Evolutionary conservation across 2,797 vertebrate species (phyloP).

Genomic region (Liasis olivaceus): DNA sequence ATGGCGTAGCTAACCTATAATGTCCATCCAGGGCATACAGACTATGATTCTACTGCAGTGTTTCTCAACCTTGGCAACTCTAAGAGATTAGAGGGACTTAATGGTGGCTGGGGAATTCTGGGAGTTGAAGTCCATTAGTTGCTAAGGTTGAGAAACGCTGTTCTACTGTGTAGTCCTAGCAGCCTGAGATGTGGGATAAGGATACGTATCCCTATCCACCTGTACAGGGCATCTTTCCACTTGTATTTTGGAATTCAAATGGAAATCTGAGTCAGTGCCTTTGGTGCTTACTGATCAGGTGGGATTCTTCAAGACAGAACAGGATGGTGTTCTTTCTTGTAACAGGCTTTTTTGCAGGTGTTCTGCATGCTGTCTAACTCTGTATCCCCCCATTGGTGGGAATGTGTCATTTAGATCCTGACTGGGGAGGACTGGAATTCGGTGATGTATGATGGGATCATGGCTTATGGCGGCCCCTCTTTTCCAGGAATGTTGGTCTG

Average conservation of each 20-base stretch:
- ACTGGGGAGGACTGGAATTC: constrained; percentile 99
- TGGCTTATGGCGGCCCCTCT: constrained; percentile 97
- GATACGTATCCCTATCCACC: not conserved
- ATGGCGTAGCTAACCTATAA: not conserved
- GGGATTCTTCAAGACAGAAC: constrained; percentile 32
- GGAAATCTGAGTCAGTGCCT: not conserved
- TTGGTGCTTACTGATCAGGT: not conserved
- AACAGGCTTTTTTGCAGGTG: constrained; percentile 58
- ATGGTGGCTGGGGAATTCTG: too few species aligned
- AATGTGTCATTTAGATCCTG: constrained; percentile 90
- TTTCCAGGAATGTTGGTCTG: constrained; percentile 99
- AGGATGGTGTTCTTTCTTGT: constrained; percentile 41
- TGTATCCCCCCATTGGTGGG: constrained; percentile 79
- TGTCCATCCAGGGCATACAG: not conserved
- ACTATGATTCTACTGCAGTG: not conserved
- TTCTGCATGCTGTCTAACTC: constrained; percentile 76
- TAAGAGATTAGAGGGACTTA: too few species aligned
- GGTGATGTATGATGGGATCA: constrained; percentile 99
- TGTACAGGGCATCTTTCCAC: not conserved
- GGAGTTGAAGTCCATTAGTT: too few species aligned
- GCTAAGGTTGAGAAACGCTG: too few species aligned
- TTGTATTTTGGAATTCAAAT: not conserved
- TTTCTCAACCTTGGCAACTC: too few species aligned
- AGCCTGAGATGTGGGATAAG: not conserved
- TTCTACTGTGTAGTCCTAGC: not conserved